A percentile compares a stretch with the other conserved stretches of the same genome.
These are phyloP conservation scores for Zaprionus camerounensis DNA, from an alignment of 1,140 invertebrate genomes.

Conservation along the genomic window DNA sequence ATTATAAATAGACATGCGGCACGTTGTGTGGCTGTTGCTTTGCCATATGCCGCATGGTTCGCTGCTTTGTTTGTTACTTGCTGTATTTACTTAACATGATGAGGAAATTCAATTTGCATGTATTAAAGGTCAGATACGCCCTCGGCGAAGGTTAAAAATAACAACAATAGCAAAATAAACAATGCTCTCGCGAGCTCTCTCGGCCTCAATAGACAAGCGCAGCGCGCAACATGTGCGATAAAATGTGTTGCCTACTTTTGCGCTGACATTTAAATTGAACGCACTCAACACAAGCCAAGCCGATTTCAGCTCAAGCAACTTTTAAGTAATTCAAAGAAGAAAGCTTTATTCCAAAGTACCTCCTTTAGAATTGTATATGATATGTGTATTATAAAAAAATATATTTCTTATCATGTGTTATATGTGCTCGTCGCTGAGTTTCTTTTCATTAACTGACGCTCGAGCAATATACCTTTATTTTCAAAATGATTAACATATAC, in stretches of 20 bases:
- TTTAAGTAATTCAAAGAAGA: neutral
- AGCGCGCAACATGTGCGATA: neutral
- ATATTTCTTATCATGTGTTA: neutral
- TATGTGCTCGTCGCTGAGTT: neutral
- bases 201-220: neutral
- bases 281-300: neutral
- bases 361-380: neutral
- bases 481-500: neutral
- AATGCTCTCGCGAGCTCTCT: neutral
- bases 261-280: slow-evolving; percentile 7
- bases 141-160: slow-evolving; percentile 12
- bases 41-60: neutral
- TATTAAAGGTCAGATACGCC: slow-evolving; percentile 20
- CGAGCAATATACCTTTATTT: neutral
- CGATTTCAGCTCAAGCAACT: neutral
- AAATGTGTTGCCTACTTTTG: slow-evolving; percentile 26
- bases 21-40: too few species aligned
- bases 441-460: neutral
- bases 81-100: neutral
- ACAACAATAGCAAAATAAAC: slow-evolving; percentile 9
- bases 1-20: slow-evolving; percentile 34
- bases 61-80: neutral
- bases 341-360: neutral
- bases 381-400: neutral
- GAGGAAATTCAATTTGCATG: slow-evolving; percentile 33